These are phyloP conservation scores for Struthidea cinerea DNA, from an alignment of 2,113 vertebrate species.

Conservation along the genomic window DNA sequence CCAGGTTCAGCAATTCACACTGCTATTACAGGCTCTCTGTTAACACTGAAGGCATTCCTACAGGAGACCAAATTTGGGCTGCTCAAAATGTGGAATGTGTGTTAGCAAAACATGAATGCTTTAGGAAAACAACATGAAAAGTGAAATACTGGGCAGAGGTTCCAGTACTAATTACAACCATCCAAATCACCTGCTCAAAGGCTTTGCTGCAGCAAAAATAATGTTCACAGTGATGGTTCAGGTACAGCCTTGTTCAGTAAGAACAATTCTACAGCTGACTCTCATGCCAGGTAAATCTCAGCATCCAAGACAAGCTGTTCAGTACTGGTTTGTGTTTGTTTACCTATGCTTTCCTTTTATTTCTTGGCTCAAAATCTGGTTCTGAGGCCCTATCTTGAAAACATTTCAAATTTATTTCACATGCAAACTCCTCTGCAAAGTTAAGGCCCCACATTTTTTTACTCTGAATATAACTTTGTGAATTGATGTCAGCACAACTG, in stretches of 20 bases:
- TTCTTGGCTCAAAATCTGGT: neutral
- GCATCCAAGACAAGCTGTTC: neutral
- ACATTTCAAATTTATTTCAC: neutral
- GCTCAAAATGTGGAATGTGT: neutral
- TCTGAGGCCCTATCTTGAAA: neutral
- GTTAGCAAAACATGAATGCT: neutral
- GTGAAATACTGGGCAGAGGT: neutral
- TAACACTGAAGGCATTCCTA: neutral
- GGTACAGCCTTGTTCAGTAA: neutral
- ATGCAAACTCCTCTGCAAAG: neutral
- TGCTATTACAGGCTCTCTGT: neutral
- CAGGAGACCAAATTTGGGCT: neutral
- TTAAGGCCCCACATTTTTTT: neutral
- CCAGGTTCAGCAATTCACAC: neutral
- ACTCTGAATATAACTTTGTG: neutral
- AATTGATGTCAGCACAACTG: neutral
- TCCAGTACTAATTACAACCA: neutral
- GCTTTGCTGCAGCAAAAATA: neutral
- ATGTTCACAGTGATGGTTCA: neutral
- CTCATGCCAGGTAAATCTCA: neutral
- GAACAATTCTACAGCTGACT: neutral
- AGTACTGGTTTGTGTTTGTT: neutral
- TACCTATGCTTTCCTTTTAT: neutral
- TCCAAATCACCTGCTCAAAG: neutral
- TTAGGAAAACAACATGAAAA: neutral